phyloP scores from a whole-genome alignment of 1,140 invertebrate genomes.

The Agraylea sexmaculata region DNA sequence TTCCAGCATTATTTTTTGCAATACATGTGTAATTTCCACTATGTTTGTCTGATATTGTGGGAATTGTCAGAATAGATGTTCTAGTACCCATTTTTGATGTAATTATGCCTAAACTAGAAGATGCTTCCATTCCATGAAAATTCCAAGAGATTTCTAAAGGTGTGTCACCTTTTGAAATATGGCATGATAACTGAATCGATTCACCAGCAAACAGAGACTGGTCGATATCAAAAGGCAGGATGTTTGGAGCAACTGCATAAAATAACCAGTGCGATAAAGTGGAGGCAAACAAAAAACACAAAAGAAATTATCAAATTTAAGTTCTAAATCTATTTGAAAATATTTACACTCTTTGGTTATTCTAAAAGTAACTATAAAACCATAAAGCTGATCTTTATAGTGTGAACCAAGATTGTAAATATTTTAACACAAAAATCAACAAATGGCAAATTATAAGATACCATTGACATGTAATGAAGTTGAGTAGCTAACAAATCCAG shows the following conservation, averaged over 20 bases:
- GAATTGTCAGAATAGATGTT: slow-evolving; percentile 56
- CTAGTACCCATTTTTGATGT: slow-evolving; percentile 49
- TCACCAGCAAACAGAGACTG: slow-evolving; percentile 50
- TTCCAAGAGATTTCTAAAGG: slow-evolving; percentile 48
- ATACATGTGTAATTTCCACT: slow-evolving; percentile 51
- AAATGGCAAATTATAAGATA: slow-evolving; percentile 27
- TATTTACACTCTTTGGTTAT: neutral
- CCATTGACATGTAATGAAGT: slow-evolving; percentile 62
- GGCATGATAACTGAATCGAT: slow-evolving; percentile 45
- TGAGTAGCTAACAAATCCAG: slow-evolving; percentile 57
- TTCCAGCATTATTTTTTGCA: slow-evolving; percentile 57
- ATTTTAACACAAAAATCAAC: slow-evolving; percentile 15
- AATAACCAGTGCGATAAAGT: slow-evolving; percentile 22
- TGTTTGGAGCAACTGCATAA: slow-evolving; percentile 48
- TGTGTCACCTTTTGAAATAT: slow-evolving; percentile 51
- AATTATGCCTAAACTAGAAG: slow-evolving; percentile 34
- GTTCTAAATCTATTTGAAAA: neutral
- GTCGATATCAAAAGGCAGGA: slow-evolving; percentile 49
- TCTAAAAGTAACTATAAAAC: too few species aligned
- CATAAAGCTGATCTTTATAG: too few species aligned
- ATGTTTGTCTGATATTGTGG: slow-evolving; percentile 38
- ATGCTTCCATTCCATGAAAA: slow-evolving; percentile 34
- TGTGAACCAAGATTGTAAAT: slow-evolving; percentile 6
- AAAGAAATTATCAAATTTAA: neutral
- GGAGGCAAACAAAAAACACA: slow-evolving; percentile 3